Evolutionary conservation across 2,797 vertebrate species (phyloP), one percentile per base, ranked within the genome.

Genomic region (Enteromius treurensis): DNA sequence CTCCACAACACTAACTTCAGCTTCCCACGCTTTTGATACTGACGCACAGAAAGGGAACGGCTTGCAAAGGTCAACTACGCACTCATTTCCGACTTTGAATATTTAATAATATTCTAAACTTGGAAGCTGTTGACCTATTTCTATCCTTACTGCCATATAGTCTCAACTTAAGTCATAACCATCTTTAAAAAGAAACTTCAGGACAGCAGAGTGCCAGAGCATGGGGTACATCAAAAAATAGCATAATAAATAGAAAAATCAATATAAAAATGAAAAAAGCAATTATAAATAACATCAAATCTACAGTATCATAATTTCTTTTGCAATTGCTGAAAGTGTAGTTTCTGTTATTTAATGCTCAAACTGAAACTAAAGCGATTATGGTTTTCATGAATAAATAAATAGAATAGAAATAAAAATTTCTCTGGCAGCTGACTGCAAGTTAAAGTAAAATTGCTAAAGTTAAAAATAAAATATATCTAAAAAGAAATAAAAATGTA

Each of bases 21-120:
- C 69, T 65, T 42, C 47, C 58, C 74, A 40, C 3, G 19, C 23
- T 69, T 69, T 45, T 49, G 49, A 47, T 62, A 40, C 47, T 19
- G 40, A 79, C 0, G 53, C 17, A 21, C 26, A 68, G 11, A 34
- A 45, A 53, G 5, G 2, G 6, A 78, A 47, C 34, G 2, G 10
- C 21, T 42, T 40, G 77, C 71, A 49, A 77, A 87, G 34, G 37
- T 68, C 42, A 79, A 26, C 37, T 34, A 62, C 19, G n/a, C 10
- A 23, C 49, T 68, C 9, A n/a, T 78, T 55, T 34, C 40, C n/a
- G 51, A 4, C 42, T 65, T 74, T 73, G 51, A 11, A 73, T 77
- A 76, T 60, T 84, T 67, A 21, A 10, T 62, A 65, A 80, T 69
- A 64, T 49, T 60, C 15, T 32, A 58, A 23, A 60, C 23, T 58